phyloP scores from a whole-genome alignment of 2,797 vertebrate species.

The Monodelphis domestica region DNA sequence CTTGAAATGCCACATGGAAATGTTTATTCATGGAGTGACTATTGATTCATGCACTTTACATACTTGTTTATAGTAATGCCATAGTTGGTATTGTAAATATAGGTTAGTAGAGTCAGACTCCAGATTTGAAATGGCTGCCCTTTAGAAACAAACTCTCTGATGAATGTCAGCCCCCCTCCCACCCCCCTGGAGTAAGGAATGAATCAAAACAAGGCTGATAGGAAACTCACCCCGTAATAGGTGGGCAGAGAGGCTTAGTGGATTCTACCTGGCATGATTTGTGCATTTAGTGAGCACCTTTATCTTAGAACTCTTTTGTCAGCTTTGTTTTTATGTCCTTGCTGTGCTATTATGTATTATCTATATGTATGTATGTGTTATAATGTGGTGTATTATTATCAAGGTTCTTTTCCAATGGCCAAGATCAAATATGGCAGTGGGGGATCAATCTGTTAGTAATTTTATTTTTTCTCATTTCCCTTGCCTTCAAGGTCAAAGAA shows the following conservation, averaged over 20 bases:
- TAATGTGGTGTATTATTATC: not conserved
- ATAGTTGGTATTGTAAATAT: slow-evolving; percentile 60
- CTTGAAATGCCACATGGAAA: slow-evolving; percentile 23
- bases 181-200: slow-evolving; percentile 18
- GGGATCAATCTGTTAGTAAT: not conserved
- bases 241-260: slow-evolving; percentile 33
- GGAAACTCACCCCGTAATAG: slow-evolving; percentile 55
- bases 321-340: slow-evolving; percentile 13
- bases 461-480: slow-evolving; percentile 31
- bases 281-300: slow-evolving; percentile 47
- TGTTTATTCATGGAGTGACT: slow-evolving; percentile 66
- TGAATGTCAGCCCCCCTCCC: slow-evolving; percentile 54
- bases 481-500: slow-evolving; percentile 35
- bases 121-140: slow-evolving; percentile 69
- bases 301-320: not conserved
- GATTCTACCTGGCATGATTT: slow-evolving; percentile 64
- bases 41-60: slow-evolving; percentile 61
- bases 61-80: slow-evolving; percentile 58
- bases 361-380: too few species aligned
- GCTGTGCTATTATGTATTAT: too few species aligned
- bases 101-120: slow-evolving; percentile 25
- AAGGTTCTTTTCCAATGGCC: slow-evolving; percentile 17
- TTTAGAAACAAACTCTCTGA: slow-evolving; percentile 65
- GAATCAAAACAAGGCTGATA: slow-evolving; percentile 36
- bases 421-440: slow-evolving; percentile 17